These are phyloP conservation scores for Caenorhabditis wallacei DNA, from an alignment of 2,888 invertebrate genomes.

Conservation along the genomic window DNA sequence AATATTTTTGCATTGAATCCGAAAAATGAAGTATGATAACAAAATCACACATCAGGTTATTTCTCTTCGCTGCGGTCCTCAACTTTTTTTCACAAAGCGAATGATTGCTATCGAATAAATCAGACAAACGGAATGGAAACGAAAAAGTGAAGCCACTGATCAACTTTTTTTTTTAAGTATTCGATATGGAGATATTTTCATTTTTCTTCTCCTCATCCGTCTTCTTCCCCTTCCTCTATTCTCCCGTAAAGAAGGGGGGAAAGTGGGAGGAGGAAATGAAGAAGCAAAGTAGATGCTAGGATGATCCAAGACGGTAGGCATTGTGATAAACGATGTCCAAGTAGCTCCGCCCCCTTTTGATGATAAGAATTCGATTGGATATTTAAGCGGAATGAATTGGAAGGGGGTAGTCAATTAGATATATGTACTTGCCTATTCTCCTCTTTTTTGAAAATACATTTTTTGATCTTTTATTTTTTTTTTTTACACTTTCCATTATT, in stretches of 20 bases:
- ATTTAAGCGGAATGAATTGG: constrained; percentile 29
- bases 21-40: not conserved
- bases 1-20: not conserved
- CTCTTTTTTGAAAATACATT: not conserved
- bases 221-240: not conserved
- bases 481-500: constrained; percentile 8
- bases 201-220: not conserved
- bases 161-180: constrained; percentile 13
- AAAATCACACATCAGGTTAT: constrained; percentile 20
- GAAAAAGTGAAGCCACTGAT: constrained; percentile 31
- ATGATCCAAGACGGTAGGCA: constrained; percentile 45
- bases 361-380: constrained; percentile 18
- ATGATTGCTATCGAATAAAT: constrained; percentile 29
- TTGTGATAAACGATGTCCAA: constrained; percentile 25
- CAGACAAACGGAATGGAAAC: not conserved
- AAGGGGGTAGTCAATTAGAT: not conserved
- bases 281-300: constrained; percentile 54
- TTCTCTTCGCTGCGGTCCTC: not conserved
- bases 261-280: constrained; percentile 9
- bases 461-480: constrained; percentile 3
- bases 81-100: constrained; percentile 6
- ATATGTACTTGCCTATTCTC: not conserved
- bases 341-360: constrained; percentile 33
- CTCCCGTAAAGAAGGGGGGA: not conserved
- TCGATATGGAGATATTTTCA: constrained; percentile 22